Conservation (phyloP, 1,140 invertebrate species). For the Tetragonula clypearis region DNA sequence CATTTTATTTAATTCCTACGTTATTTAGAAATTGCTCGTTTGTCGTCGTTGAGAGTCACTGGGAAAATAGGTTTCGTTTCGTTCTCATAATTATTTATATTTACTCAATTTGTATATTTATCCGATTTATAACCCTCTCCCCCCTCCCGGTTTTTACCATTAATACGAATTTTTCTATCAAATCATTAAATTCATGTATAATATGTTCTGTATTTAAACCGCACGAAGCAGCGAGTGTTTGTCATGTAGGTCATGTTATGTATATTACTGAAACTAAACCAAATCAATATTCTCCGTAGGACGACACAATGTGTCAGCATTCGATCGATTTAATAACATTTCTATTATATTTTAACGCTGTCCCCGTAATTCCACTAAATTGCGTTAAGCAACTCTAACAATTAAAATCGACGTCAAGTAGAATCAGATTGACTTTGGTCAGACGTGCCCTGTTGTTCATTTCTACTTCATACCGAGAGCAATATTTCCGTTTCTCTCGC, state of each 20-base stretch:
- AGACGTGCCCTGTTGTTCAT: not conserved
- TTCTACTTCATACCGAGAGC: not conserved
- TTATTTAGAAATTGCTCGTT: no score
- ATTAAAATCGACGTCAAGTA: not conserved
- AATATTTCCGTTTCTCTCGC: not conserved
- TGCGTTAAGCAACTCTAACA: not conserved
- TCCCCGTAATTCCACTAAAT: not conserved
- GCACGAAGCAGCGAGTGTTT: no score
- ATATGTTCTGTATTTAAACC: no score
- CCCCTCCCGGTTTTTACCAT: not conserved
- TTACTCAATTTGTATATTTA: no score
- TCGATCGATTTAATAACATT: not conserved
- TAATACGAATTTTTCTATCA: not conserved
- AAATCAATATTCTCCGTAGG: not conserved
- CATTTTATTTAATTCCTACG: not conserved
- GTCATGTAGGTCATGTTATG: no score
- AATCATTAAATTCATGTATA: no score
- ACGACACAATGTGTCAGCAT: not conserved
- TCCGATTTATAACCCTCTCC: no score
- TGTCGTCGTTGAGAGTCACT: not conserved
- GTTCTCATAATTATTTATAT: slow-evolving; percentile 14
- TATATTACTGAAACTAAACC: no score
- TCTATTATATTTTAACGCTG: not conserved
- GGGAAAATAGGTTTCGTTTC: not conserved
- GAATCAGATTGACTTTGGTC: not conserved